Percentiles rank a stretch among this genome's conserved stretches.
phyloP scores from a whole-genome alignment of 2,113 vertebrate species.

The Sapayoa aenigma region DNA sequence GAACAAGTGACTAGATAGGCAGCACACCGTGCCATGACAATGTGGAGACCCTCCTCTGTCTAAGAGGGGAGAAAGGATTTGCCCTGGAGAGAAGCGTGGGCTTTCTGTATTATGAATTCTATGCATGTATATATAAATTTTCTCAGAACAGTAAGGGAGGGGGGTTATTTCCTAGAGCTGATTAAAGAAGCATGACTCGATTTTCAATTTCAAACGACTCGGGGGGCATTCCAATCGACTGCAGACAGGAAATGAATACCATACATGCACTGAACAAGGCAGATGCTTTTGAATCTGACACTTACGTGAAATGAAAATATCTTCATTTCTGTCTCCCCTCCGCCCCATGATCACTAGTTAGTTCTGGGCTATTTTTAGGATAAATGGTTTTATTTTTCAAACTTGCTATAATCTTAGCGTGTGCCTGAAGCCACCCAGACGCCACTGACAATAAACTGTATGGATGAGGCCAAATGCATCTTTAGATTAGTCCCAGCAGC shows the following conservation, averaged over 20 bases:
- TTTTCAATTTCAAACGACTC: slow-evolving; percentile 83
- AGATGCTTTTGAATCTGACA: slow-evolving; percentile 78
- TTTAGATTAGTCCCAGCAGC: neutral
- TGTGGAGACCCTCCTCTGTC: neutral
- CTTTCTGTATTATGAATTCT: neutral
- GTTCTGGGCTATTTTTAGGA: slow-evolving; percentile 23
- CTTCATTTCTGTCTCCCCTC: slow-evolving; percentile 42
- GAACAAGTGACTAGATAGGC: neutral
- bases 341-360: neutral
- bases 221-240: slow-evolving; percentile 73
- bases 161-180: slow-evolving; percentile 74
- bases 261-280: slow-evolving; percentile 67
- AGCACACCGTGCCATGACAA: neutral
- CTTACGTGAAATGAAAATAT: slow-evolving; percentile 69
- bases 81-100: neutral
- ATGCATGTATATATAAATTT: neutral
- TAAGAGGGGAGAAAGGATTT: neutral
- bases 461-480: neutral
- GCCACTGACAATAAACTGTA: neutral
- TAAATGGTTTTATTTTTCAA: neutral
- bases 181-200: slow-evolving; percentile 84
- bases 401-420: neutral
- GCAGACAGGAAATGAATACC: slow-evolving; percentile 83
- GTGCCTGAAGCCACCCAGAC: slow-evolving; percentile 29
- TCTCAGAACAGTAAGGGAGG: neutral